phyloP scores from a whole-genome alignment of 2,113 vertebrate species.

The Nesoenas mayeri region DNA sequence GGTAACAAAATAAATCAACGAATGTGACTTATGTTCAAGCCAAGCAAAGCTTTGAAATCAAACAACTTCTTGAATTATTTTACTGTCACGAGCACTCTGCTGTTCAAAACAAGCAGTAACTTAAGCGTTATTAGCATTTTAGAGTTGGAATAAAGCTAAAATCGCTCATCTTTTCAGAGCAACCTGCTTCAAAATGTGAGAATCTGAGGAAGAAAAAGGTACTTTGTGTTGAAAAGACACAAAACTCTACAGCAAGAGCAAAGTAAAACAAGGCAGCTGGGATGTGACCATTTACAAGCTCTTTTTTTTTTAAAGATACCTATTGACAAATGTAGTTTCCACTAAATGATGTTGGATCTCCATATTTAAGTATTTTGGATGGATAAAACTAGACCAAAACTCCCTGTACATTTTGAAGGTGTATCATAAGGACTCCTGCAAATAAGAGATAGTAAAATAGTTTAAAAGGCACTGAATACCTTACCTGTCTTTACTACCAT shows the following conservation, averaged over 20 bases:
- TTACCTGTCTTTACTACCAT: neutral
- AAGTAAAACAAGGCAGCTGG: neutral
- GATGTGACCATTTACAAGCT: neutral
- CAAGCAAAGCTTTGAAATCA: neutral
- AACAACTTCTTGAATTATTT: neutral
- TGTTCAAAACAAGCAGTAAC: slow-evolving; percentile 5
- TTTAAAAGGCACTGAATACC: neutral
- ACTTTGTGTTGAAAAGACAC: neutral
- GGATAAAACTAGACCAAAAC: neutral
- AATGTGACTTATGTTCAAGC: neutral
- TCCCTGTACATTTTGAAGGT: too few species aligned
- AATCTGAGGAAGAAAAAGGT: neutral
- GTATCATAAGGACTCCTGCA: neutral
- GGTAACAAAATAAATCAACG: neutral
- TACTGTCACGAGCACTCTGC: neutral
- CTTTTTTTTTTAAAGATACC: neutral
- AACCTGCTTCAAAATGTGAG: neutral
- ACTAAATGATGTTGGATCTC: neutral
- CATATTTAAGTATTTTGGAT: neutral
- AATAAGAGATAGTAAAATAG: neutral
- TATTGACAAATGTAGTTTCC: neutral
- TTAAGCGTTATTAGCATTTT: neutral
- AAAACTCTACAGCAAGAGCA: neutral
- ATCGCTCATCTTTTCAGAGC: neutral
- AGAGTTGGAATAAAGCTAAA: neutral